phyloP scores from a whole-genome alignment of 2,113 vertebrate genomes.

The Malurus elegans region DNA sequence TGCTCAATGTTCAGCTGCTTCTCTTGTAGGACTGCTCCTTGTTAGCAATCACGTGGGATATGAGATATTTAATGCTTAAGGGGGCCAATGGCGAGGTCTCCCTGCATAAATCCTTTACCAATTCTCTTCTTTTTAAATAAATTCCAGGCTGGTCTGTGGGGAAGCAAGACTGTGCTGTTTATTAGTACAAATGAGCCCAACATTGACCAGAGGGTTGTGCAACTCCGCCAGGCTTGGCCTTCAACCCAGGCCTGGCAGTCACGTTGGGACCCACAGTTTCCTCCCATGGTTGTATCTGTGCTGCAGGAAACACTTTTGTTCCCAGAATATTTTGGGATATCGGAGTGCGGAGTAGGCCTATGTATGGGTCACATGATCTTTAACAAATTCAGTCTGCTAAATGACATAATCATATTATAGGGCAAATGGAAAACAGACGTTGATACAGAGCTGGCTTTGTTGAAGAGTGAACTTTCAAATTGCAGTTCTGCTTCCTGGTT shows the following conservation, averaged over 20 bases:
- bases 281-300: background rate
- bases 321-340: background rate
- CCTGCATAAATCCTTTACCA: background rate
- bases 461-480: background rate
- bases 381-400: background rate
- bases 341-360: background rate
- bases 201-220: background rate
- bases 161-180: background rate
- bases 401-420: background rate
- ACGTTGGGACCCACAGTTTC: background rate
- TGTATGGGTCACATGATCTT: background rate
- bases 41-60: background rate
- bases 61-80: background rate
- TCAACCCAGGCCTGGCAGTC: background rate
- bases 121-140: background rate
- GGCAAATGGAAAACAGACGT: background rate
- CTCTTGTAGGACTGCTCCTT: background rate
- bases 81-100: background rate
- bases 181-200: background rate
- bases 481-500: background rate
- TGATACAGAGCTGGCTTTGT: background rate
- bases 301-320: background rate
- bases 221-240: background rate
- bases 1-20: background rate
- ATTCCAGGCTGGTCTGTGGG: background rate